Conservation (phyloP, 1,140 invertebrate species). For the Probaryconus sp. region DNA sequence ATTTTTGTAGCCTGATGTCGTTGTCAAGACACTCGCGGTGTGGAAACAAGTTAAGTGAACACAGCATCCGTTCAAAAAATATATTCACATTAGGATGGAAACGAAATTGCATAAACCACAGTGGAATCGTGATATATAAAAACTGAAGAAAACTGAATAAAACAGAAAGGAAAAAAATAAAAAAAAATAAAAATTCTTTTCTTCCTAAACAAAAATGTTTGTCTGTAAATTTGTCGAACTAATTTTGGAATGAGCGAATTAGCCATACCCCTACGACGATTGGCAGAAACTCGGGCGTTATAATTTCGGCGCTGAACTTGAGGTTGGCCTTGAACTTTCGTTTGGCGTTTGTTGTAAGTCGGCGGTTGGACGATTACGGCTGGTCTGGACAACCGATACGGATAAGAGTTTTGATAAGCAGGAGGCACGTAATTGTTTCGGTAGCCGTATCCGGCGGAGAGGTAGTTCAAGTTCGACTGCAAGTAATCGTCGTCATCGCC, state of each 20-base stretch:
- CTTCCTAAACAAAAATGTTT: too few species aligned
- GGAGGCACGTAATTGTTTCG: constrained; percentile 52
- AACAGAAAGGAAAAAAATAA: too few species aligned
- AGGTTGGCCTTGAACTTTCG: constrained; percentile 34
- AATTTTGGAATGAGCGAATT: too few species aligned
- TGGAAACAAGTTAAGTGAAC: constrained; percentile 13
- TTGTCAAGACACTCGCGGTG: constrained; percentile 29
- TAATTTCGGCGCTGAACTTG: constrained; percentile 34
- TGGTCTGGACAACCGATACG: constrained; percentile 45
- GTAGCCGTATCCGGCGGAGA: constrained; percentile 52
- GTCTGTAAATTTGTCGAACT: background rate
- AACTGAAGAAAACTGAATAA: background rate
- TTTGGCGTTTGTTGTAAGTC: constrained; percentile 46
- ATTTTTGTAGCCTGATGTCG: constrained; percentile 31
- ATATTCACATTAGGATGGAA: constrained; percentile 1
- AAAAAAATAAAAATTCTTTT: too few species aligned
- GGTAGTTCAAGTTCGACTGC: constrained; percentile 59
- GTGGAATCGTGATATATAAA: constrained; percentile 44
- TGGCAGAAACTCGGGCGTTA: constrained; percentile 32
- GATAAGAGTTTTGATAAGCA: constrained; percentile 50
- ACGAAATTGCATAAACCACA: constrained; percentile 45
- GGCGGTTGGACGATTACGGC: constrained; percentile 52
- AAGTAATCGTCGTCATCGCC: constrained; percentile 45
- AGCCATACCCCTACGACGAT: constrained; percentile 39
- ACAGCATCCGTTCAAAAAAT: constrained; percentile 17